Percentiles rank a stretch among this genome's conserved stretches.
Evolutionary conservation across 2,888 invertebrate species (phyloP).

Genomic region (Aricia artaxerxes): DNA sequence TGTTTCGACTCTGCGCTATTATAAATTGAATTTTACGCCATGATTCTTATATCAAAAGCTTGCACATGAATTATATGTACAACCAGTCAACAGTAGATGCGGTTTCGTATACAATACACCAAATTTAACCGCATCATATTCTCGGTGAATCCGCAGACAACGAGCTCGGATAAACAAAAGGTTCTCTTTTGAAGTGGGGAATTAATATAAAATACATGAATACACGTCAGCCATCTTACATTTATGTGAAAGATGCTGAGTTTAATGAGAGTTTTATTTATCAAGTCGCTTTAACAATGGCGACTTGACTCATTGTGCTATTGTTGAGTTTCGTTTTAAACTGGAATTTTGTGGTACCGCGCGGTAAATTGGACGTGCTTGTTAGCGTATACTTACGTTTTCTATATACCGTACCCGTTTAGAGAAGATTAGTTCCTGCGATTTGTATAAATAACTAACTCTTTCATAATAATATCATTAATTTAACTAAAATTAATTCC

Average conservation of each 20-base stretch:
- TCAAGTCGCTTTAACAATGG: constrained; percentile 70
- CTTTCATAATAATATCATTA: background rate
- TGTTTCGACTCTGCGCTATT: no score
- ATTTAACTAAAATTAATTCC: no score
- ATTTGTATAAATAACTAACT: background rate
- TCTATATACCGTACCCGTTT: background rate
- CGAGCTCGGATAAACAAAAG: constrained; percentile 13
- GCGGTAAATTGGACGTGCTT: constrained; percentile 73
- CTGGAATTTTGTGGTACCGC: constrained; percentile 66
- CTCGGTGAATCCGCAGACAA: constrained; percentile 5
- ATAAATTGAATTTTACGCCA: no score
- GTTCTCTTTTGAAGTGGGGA: constrained; percentile 24
- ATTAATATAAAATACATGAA: constrained; percentile 33
- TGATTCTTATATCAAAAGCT: background rate
- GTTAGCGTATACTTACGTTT: constrained; percentile 60
- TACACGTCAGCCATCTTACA: background rate
- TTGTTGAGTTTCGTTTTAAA: constrained; percentile 75
- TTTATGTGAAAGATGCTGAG: constrained; percentile 61
- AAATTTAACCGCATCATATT: background rate
- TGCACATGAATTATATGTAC: background rate
- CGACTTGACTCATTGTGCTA: constrained; percentile 72
- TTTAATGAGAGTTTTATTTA: constrained; percentile 77
- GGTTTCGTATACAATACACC: background rate
- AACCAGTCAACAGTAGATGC: background rate
- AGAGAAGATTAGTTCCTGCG: constrained; percentile 42